Conservation (phyloP, 2,888 invertebrate genomes). For the Lasioglossum marginatum region DNA sequence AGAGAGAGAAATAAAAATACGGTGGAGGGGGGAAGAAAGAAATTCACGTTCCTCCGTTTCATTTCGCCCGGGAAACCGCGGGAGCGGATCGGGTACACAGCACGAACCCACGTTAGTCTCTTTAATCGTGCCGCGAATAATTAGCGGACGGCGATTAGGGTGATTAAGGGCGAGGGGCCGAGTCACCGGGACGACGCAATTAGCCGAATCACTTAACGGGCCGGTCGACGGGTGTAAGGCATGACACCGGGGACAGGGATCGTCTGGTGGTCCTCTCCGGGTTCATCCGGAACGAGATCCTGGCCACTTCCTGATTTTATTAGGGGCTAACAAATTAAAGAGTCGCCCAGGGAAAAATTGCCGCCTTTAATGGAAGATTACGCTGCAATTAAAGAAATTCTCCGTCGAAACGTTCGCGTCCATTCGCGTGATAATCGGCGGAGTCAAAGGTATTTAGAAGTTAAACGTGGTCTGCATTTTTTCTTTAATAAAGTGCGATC, state of each 20-base stretch:
- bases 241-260: constrained; percentile 40
- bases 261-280: constrained; percentile 41
- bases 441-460: not conserved
- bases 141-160: constrained; percentile 80
- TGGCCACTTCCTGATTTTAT: constrained; percentile 29
- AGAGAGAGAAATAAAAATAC: constrained; percentile 45
- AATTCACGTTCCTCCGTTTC: constrained; percentile 53
- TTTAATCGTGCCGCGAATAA: constrained; percentile 81
- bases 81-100: constrained; percentile 40
- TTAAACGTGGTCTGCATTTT: not conserved
- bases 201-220: constrained; percentile 80
- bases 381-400: not conserved
- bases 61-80: constrained; percentile 60
- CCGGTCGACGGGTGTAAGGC: constrained; percentile 63
- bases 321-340: constrained; percentile 8
- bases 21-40: constrained; percentile 67
- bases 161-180: constrained; percentile 75
- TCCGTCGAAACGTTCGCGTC: not conserved
- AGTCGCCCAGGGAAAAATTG: not conserved
- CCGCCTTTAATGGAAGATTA: not conserved
- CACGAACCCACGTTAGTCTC: constrained; percentile 72
- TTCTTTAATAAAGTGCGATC: not conserved
- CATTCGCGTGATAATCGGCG: not conserved
- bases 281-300: not conserved
- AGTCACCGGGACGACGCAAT: constrained; percentile 75